phyloP scores from a whole-genome alignment of 2,888 invertebrate genomes.

The Drosophila phalerata region DNA sequence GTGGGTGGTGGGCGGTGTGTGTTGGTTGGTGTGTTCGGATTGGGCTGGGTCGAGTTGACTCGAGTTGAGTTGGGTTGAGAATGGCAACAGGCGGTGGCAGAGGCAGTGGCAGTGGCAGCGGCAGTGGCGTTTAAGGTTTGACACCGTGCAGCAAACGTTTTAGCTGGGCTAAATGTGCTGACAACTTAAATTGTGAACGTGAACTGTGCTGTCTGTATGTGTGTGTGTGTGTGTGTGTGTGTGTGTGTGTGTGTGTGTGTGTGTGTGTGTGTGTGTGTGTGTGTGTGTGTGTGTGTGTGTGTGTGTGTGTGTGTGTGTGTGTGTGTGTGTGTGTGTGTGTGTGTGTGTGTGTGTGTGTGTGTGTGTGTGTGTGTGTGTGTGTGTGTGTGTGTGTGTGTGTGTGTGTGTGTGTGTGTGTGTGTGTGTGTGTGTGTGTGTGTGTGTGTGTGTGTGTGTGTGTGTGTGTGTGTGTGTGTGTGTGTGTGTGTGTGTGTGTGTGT shows the following conservation, averaged over 20 bases:
- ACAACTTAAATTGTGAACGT: slow-evolving; percentile 61
- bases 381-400: slow-evolving; percentile 14
- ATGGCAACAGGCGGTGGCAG: slow-evolving; percentile 30
- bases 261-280: slow-evolving; percentile 14
- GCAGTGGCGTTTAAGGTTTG: slow-evolving; percentile 52
- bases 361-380: slow-evolving; percentile 11
- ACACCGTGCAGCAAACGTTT: slow-evolving; percentile 56
- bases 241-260: no score
- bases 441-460: slow-evolving; percentile 3
- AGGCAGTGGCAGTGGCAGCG: slow-evolving; percentile 31
- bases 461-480: slow-evolving; percentile 7
- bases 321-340: slow-evolving; percentile 12
- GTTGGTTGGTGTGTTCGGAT: not conserved
- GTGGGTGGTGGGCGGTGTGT: slow-evolving; percentile 13
- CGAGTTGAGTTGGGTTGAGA: slow-evolving; percentile 2
- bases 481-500: slow-evolving; percentile 6
- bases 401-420: slow-evolving; percentile 11
- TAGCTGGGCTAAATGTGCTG: slow-evolving; percentile 57
- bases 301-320: slow-evolving; percentile 14
- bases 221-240: slow-evolving; percentile 12
- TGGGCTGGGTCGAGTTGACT: slow-evolving; percentile 9
- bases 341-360: slow-evolving; percentile 9
- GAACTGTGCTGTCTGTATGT: slow-evolving; percentile 11
- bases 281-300: slow-evolving; percentile 12
- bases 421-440: slow-evolving; percentile 5